Percentiles rank a stretch among this genome's conserved stretches.
Conservation (phyloP, 2,797 vertebrate species). For the Thalassophryne amazonica region DNA sequence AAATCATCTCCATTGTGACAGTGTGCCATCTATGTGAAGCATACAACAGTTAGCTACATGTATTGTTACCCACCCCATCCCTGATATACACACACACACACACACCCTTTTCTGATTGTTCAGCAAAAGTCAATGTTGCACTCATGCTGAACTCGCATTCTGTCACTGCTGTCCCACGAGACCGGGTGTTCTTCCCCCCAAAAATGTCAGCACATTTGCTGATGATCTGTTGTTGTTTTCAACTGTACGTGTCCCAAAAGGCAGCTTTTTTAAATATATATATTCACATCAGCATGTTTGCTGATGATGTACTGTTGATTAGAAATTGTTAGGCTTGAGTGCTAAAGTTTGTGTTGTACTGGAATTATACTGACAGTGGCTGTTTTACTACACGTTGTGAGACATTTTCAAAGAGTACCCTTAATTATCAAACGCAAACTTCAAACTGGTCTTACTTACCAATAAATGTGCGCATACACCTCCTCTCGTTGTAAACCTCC, state of each 20-base stretch:
- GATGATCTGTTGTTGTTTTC: slow-evolving; percentile 17
- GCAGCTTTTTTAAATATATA: too few relatives aligned
- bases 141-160: slow-evolving; percentile 37
- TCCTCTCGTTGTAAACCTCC: slow-evolving; percentile 94
- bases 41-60: slow-evolving; percentile 35
- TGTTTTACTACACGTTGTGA: too few relatives aligned
- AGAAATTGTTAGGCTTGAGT: not conserved
- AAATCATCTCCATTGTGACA: slow-evolving; percentile 68
- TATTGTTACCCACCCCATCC: slow-evolving; percentile 19
- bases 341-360: too few relatives aligned
- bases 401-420: not conserved
- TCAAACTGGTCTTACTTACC: slow-evolving; percentile 78
- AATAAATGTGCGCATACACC: slow-evolving; percentile 93
- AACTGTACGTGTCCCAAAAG: too few relatives aligned
- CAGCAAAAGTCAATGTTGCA: slow-evolving; percentile 27
- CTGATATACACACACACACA: not conserved
- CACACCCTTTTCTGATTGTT: slow-evolving; percentile 2
- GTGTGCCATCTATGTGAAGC: slow-evolving; percentile 26
- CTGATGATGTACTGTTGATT: slow-evolving; percentile 12
- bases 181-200: not conserved
- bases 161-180: slow-evolving; percentile 26
- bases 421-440: not conserved
- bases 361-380: too few relatives aligned
- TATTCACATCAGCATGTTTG: slow-evolving; percentile 42
- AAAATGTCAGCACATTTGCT: slow-evolving; percentile 28